Base-by-base conservation (phyloP, 35 echinoderm and acorn worm genomes). In the Apostichopus parvimensis region DNA sequence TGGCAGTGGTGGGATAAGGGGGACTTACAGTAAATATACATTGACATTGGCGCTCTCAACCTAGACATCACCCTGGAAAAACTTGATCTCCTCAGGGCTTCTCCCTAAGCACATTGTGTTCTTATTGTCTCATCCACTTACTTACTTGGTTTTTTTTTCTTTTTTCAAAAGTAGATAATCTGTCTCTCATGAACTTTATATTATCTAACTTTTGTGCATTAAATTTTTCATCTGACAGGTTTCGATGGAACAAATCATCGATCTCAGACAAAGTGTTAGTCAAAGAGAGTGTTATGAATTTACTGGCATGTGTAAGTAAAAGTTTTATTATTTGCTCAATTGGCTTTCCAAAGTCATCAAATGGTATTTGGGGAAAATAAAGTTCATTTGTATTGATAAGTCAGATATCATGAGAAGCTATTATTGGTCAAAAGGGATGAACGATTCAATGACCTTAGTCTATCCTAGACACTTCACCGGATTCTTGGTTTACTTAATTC, bases 181-280 rank as follows among this genome's bases (percentile, higher is more conserved):
- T 45, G 34, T 45, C 34, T 4, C 34, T 45, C 34, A 45, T 45
- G 34, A 45, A 45, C 34, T 45, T 45, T 45, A 45, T 45, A 45
- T 45, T 45, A 45, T 45, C 34, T 45, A 4, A 2, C 34, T 45
- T 45, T 45, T 45, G 34, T 45, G 34, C 34, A 45, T 45, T 45
- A 18, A 20, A 22, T 75, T 14, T 2, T 75, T 75, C 17, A 20
- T 79, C 13, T 80, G 82, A 14, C 52, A 95, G 94, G 59, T 95
- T 95, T 64, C 54, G 73, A 71, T 95, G 94, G 94, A 95, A 92
- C 77, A 88, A 20, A 11, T 82, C 81, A 57, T 13, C 10, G 17
- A 56, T 79, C 7, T n/a, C 87, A 62, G 94, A 95, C 10, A 95
- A 95, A 73, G 82, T 92, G 14, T 55, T 72, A 2, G 92, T 95